Evolutionary conservation across 2,888 invertebrate genomes (phyloP).

Genomic region (Eristalinus sepulchralis): DNA sequence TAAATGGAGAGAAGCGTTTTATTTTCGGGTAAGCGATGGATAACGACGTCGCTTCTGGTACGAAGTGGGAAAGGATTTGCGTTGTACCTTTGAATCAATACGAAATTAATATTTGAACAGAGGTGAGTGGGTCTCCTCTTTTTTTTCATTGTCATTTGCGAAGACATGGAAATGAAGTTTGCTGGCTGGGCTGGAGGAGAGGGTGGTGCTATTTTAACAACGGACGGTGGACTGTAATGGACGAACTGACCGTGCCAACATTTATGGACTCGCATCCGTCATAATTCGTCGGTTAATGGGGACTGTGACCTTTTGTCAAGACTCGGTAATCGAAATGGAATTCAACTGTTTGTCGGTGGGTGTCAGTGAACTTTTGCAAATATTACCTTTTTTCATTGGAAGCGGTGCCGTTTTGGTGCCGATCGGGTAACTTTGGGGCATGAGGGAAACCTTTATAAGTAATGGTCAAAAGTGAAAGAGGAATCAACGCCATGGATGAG

Average conservation of each 20-base stretch:
- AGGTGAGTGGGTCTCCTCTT: neutral
- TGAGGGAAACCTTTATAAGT: too few relatives aligned
- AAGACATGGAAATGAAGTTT: neutral
- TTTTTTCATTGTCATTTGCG: neutral
- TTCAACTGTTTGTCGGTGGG: neutral
- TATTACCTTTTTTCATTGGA: neutral
- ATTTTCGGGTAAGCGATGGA: neutral
- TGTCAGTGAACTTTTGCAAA: neutral
- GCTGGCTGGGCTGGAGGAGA: neutral
- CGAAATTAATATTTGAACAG: neutral
- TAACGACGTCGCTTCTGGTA: conserved; percentile 22
- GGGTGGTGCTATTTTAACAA: neutral
- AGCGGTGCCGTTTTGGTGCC: too few relatives aligned
- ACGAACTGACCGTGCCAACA: neutral
- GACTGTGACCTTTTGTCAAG: neutral
- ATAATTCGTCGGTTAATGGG: neutral
- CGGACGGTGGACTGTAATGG: neutral
- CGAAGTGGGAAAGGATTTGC: neutral
- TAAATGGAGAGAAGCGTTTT: conserved; percentile 16
- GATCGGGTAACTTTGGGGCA: too few relatives aligned
- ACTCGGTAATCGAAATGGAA: neutral
- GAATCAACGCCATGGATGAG: too few relatives aligned
- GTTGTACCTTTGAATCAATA: conserved; percentile 18
- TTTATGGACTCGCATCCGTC: neutral
- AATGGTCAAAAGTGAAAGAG: too few relatives aligned